Evolutionary conservation across 2,888 invertebrate species (phyloP), one percentile per base, ranked within the genome.

Genomic region (Tiphia femorata): DNA sequence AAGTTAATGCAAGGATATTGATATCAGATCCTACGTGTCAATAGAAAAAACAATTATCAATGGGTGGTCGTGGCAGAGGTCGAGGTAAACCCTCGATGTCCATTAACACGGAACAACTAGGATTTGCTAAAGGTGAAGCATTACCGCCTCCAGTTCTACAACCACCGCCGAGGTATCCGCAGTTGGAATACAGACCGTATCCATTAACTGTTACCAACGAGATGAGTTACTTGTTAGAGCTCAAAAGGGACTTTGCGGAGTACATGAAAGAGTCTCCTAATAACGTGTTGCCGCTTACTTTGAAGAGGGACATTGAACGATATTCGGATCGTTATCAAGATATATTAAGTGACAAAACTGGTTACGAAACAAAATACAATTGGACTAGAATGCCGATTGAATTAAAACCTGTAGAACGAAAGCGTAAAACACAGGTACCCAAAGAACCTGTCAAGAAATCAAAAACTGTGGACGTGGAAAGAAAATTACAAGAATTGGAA

Each of bases 211-310:
- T 78, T 0, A 74, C 78, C 46, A 65, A 77, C 65, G 88, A 91
- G 25, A 86, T 89, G 17, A 90, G 90, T 67, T 92, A 92, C 74
- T 87, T 92, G 80, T 82, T 92, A 8, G 88, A 91, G 37, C 86
- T 92, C 59, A 90, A 91, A 74, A 91, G 91, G 70, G 91, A 91
- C 69, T 92, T 90, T 69, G 86, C 91, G 7, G 92, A 91, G 64
- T 89, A 87, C 68, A 87, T 92, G 84, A 88, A 89, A 49, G 89
- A 92, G 52, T 92, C 92, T 0, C 87, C 89, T 0, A 87, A 88
- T 5, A 88, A 86, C 72, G 86, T 81, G 4, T 52, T 71, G 35
- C 74, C 77, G 3, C 30, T 71, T 1, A 59, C 74, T 0, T 25
- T 75, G 10, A 80, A 80, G 20, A 81, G 79, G 43, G 82, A 83